Evolutionary conservation across 35 echinoderm and acorn worm species (phyloP).

Genomic region (Diadema setosum): DNA sequence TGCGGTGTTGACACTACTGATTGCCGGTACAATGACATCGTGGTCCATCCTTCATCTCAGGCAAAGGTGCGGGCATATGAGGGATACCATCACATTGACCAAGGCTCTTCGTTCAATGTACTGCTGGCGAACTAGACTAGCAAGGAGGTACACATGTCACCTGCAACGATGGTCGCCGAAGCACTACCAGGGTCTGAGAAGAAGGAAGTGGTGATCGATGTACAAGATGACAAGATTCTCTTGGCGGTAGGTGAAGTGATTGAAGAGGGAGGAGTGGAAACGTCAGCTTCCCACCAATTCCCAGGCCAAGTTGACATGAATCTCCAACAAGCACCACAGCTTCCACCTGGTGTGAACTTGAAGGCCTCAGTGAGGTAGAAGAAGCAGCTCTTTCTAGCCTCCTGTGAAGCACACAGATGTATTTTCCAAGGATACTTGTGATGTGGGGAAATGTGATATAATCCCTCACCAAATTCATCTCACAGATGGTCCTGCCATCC

Average conservation of each 20-base stretch:
- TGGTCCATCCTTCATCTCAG: too few species aligned
- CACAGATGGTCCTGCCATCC: neutral
- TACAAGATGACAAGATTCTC: neutral
- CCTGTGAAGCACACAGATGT: neutral
- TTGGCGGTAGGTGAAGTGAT: neutral
- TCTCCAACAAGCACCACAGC: too few species aligned
- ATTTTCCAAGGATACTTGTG: neutral
- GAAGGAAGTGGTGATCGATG: neutral
- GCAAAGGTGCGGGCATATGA: too few species aligned
- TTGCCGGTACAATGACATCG: too few species aligned
- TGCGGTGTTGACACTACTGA: neutral
- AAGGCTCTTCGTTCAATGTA: neutral
- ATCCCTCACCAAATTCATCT: slow-evolving; percentile 11
- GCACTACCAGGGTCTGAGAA: neutral
- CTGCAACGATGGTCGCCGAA: neutral
- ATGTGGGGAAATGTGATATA: slow-evolving; percentile 19
- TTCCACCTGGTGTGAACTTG: neutral
- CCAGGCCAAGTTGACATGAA: too few species aligned
- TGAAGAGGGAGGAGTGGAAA: too few species aligned
- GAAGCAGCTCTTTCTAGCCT: neutral
- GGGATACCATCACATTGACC: neutral
- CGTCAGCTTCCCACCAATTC: too few species aligned
- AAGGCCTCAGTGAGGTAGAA: neutral
- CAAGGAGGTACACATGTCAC: neutral
- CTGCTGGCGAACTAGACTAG: neutral